These are phyloP conservation scores for Melipona bicolor DNA, from an alignment of 2,888 invertebrate species.

Conservation along the genomic window DNA sequence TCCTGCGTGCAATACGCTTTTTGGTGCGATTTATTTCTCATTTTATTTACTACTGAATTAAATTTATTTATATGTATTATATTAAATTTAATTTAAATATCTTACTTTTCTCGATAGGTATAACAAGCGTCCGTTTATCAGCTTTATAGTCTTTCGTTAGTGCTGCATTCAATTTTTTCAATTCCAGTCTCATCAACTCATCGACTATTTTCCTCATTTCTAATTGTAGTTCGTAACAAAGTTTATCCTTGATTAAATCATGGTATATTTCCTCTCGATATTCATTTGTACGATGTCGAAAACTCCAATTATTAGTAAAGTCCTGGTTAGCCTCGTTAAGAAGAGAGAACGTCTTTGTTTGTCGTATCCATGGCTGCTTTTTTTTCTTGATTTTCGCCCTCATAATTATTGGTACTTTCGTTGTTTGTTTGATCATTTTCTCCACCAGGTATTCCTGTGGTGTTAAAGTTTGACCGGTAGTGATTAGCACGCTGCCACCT, in stretches of 20 bases:
- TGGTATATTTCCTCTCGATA: conserved; percentile 87
- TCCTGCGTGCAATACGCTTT: background rate
- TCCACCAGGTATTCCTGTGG: conserved; percentile 86
- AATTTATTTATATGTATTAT: no score
- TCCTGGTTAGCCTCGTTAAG: conserved; percentile 66
- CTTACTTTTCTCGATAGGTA: conserved; percentile 49
- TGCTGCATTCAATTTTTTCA: conserved; percentile 85
- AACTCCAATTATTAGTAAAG: conserved; percentile 83
- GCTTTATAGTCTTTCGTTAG: conserved; percentile 84
- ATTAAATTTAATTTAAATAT: background rate
- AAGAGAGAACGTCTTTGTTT: conserved; percentile 65
- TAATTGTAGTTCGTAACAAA: conserved; percentile 87
- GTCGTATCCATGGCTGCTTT: conserved; percentile 73
- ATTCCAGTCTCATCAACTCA: conserved; percentile 87
- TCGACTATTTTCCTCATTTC: conserved; percentile 90
- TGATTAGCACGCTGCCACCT: conserved; percentile 88
- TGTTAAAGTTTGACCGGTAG: conserved; percentile 86
- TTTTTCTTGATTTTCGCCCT: conserved; percentile 33
- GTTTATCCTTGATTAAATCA: conserved; percentile 88
- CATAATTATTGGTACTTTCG: conserved; percentile 38
- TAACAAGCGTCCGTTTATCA: conserved; percentile 19
- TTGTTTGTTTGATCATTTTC: conserved; percentile 72
- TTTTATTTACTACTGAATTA: background rate
- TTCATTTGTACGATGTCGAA: conserved; percentile 84
- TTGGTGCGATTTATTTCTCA: background rate